phyloP scores from a whole-genome alignment of 2,113 vertebrate species.

The Crotalus viridis region DNA sequence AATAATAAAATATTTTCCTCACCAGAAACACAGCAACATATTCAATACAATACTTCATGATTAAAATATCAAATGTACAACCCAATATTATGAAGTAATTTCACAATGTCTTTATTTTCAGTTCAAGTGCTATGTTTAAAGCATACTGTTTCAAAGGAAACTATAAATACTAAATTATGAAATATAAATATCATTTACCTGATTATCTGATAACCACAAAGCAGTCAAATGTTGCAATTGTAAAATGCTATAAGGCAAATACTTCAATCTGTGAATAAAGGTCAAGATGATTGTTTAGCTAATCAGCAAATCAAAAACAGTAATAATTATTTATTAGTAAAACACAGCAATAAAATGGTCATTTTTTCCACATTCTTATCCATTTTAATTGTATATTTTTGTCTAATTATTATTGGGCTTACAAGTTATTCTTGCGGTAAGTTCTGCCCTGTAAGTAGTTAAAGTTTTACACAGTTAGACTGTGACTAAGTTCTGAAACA shows the following conservation, averaged over 20 bases:
- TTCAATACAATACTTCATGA: background rate
- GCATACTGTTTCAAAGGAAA: background rate
- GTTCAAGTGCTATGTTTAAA: conserved; percentile 7
- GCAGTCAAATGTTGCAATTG: conserved; percentile 94
- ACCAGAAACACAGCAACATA: background rate
- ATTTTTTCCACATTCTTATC: background rate
- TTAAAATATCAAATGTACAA: fast-evolving
- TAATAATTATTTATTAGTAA: background rate
- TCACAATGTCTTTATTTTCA: background rate
- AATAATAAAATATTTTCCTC: background rate
- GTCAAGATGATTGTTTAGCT: conserved; percentile 12
- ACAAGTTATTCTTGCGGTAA: background rate
- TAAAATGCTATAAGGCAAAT: conserved; percentile 95
- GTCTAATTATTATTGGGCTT: background rate
- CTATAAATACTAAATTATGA: background rate
- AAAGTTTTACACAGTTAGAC: background rate
- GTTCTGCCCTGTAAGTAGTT: background rate
- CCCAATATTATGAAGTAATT: background rate
- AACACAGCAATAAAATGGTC: background rate
- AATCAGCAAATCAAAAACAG: background rate
- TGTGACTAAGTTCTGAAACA: background rate
- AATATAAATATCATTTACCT: conserved; percentile 75
- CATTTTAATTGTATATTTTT: background rate
- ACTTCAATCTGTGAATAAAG: conserved; percentile 81
- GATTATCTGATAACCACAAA: conserved; percentile 99